These are phyloP conservation scores for Aethina tumida DNA, from an alignment of 1,140 invertebrate genomes.

Conservation along the genomic window DNA sequence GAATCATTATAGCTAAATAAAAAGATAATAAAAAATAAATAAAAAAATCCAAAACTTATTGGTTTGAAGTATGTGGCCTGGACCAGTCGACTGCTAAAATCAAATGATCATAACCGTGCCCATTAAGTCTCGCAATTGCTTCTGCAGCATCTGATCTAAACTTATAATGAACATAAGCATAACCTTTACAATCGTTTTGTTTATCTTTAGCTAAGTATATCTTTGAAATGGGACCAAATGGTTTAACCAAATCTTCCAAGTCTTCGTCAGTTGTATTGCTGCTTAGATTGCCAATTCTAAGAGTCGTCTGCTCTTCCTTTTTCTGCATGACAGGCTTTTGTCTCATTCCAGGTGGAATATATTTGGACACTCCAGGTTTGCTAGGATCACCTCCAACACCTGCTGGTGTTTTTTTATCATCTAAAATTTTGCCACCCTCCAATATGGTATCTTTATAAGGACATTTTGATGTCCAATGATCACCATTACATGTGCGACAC, in stretches of 20 bases:
- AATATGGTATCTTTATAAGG: conserved; percentile 88
- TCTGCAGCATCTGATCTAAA: conserved; percentile 79
- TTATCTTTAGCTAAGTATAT: conserved; percentile 85
- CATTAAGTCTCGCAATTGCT: conserved; percentile 84
- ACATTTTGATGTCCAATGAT: conserved; percentile 96
- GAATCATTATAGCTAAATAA: too few species aligned
- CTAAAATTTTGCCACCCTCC: conserved; percentile 46
- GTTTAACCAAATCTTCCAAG: conserved; percentile 90
- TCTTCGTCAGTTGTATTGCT: conserved; percentile 92
- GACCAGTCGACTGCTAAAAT: conserved; percentile 99
- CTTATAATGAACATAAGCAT: conserved; percentile 95
- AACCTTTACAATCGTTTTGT: conserved; percentile 76
- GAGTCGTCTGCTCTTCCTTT: conserved; percentile 66
- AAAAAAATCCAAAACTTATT: too few species aligned
- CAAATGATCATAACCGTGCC: conserved; percentile 95
- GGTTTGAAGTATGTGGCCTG: too few species aligned
- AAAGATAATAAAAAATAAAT: too few species aligned
- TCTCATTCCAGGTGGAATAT: conserved; percentile 78
- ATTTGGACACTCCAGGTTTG: conserved; percentile 48
- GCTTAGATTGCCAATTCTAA: conserved; percentile 91
- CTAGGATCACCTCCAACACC: conserved; percentile 31
- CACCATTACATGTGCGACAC: conserved; percentile 92
- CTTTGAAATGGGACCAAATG: conserved; percentile 79
- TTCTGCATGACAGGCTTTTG: conserved; percentile 65
- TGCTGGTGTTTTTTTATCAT: conserved; percentile 30